Base-by-base conservation (phyloP, 2,113 vertebrate genomes). In the Megaptera novaeangliae region DNA sequence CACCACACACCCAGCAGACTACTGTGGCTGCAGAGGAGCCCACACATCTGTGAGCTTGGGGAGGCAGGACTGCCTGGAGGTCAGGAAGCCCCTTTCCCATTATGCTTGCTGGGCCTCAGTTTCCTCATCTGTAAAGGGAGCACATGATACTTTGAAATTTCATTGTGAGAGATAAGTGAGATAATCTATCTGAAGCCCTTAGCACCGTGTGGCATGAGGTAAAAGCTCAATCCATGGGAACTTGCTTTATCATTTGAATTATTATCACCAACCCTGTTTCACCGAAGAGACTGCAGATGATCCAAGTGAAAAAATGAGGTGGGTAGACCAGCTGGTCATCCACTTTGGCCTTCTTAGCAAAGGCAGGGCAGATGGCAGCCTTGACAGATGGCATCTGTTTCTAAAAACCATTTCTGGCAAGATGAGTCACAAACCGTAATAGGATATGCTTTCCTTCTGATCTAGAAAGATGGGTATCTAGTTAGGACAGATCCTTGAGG, bases 351-450 rank as follows among this genome's bases (percentile, higher is more conserved):
- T 68, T 94, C 63, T 25, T 34, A 29, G 68, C 36, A 72, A 95
- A 92, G 72, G 59, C 14, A 55, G 92, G 86, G 39, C 93, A 96
- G 95, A 95, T 74, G 94, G 92, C 41, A 80, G 55, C 34, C 49
- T 66, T 94, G 94, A 84, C 92, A 97, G 97, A 88, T 25, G 89
- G 78, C 95, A 97, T 97, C 95, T 96, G 97, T 92, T 98, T 96
- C 94, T 92, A 59, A 87, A 93, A 89, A 25, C 25, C 88, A 23
- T 88, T 96, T 91, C 94, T 96, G 92, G 69, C 74, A 87, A 68
- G 63, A 93, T 41, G 31, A 94, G 68, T 90, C 90, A 89, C 34
- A 31, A 94, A 36, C 21, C 20, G 5, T 91, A 92, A 83, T 36
- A 88, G 34, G 55, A 78, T 90, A 93, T 80, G 77, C 68, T 93